Percentiles rank a stretch among this genome's conserved stretches.
These are phyloP conservation scores for Epinephelus moara DNA, from an alignment of 2,113 vertebrate species.

Conservation along the genomic window DNA sequence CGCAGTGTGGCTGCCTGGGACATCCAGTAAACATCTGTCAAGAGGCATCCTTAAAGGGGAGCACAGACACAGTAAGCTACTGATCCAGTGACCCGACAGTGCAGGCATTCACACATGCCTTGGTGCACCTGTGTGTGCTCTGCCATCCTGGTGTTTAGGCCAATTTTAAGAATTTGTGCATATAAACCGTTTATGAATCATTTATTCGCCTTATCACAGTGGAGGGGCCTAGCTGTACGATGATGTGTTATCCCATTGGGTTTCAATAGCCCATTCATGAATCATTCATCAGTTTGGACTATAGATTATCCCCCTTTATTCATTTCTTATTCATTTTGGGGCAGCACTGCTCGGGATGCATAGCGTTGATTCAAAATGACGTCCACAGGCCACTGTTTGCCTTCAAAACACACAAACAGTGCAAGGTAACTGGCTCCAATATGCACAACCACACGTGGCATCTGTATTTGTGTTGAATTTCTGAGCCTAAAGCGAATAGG, in stretches of 20 bases:
- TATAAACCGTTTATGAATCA: slow-evolving; percentile 72
- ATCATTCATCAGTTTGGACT: slow-evolving; percentile 77
- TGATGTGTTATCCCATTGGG: slow-evolving; percentile 75
- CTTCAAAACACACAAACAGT: slow-evolving; percentile 75
- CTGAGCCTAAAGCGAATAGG: slow-evolving; percentile 44
- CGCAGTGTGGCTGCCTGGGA: slow-evolving; percentile 66
- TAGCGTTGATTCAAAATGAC: slow-evolving; percentile 78
- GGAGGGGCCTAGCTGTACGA: slow-evolving; percentile 66
- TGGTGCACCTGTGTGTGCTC: slow-evolving; percentile 65
- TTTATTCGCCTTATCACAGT: slow-evolving; percentile 64
- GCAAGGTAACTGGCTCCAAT: slow-evolving; percentile 48
- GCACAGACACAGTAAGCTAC: slow-evolving; percentile 71
- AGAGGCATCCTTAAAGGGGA: slow-evolving; percentile 65
- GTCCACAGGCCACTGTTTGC: slow-evolving; percentile 77
- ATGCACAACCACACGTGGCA: slow-evolving; percentile 73
- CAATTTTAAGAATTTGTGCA: slow-evolving; percentile 60
- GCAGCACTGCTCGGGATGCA: slow-evolving; percentile 64
- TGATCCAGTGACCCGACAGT: slow-evolving; percentile 77
- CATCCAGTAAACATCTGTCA: slow-evolving; percentile 80
- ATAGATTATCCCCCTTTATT: slow-evolving; percentile 66
- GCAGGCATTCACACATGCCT: slow-evolving; percentile 68
- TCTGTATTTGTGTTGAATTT: slow-evolving; percentile 47
- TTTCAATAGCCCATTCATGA: slow-evolving; percentile 80
- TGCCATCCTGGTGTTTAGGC: slow-evolving; percentile 50
- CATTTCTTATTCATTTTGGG: slow-evolving; percentile 68